Evolutionary conservation across 1,140 invertebrate species (phyloP).

Genomic region (Andricus grossulariae): DNA sequence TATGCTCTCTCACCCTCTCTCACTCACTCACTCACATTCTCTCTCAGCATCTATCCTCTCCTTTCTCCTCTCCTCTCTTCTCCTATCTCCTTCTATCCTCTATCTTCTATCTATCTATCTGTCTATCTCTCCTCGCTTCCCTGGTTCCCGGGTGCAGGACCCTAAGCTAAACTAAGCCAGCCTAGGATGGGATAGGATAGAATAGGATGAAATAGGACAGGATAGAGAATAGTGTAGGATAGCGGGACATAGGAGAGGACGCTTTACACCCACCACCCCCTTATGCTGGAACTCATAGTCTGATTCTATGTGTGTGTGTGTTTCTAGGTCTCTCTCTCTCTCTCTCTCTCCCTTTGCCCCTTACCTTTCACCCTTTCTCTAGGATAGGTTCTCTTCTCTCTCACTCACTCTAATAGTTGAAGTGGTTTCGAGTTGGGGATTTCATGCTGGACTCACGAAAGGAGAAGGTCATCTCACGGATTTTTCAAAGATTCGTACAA

Average conservation of each 20-base stretch:
- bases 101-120: not conserved
- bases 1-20: constrained; percentile 51
- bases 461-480: too few species aligned
- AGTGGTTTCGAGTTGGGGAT: too few species aligned
- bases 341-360: constrained; percentile 45
- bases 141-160: constrained; percentile 52
- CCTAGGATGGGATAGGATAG: constrained; percentile 61
- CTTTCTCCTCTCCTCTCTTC: constrained; percentile 31
- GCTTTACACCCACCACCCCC: constrained; percentile 44
- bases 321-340: constrained; percentile 39
- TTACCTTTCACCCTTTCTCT: constrained; percentile 47
- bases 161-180: constrained; percentile 72
- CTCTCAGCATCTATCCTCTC: constrained; percentile 31
- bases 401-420: not conserved
- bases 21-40: not conserved
- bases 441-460: too few species aligned
- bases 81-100: constrained; percentile 37
- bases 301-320: constrained; percentile 32
- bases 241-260: constrained; percentile 45
- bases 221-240: constrained; percentile 58
- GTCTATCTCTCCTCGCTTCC: constrained; percentile 43
- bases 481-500: too few species aligned
- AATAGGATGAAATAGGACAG: constrained; percentile 41
- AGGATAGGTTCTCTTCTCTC: constrained; percentile 25
- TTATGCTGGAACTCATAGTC: constrained; percentile 31